Evolutionary conservation across 2,797 vertebrate species (phyloP).

Genomic region (Babyrousa celebensis): DNA sequence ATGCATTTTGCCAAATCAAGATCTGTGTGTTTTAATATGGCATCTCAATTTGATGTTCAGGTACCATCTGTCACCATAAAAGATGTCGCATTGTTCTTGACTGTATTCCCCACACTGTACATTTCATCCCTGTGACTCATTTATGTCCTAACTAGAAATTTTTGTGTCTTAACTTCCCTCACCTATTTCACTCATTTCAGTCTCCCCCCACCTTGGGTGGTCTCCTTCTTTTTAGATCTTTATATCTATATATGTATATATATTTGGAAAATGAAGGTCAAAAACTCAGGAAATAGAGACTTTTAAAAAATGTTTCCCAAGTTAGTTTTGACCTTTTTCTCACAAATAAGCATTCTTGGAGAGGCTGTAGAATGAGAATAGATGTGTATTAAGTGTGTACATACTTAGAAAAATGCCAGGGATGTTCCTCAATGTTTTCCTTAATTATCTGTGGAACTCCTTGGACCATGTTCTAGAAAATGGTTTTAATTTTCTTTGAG

Average conservation of each 20-base stretch:
- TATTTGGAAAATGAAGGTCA: neutral
- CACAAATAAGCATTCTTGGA: neutral
- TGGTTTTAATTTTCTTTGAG: slow-evolving; percentile 81
- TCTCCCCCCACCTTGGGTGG: too few relatives aligned
- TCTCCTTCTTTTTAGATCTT: neutral
- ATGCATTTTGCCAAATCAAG: slow-evolving; percentile 43
- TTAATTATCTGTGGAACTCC: slow-evolving; percentile 66
- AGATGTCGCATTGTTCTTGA: neutral
- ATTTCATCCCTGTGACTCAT: neutral
- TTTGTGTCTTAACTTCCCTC: neutral
- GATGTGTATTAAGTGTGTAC: neutral
- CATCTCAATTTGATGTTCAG: neutral
- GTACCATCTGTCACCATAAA: neutral
- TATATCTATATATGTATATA: neutral
- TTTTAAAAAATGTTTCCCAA: slow-evolving; percentile 35
- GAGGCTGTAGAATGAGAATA: neutral
- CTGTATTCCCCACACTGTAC: neutral
- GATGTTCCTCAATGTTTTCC: slow-evolving; percentile 60
- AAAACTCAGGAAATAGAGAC: neutral
- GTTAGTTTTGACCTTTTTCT: slow-evolving; percentile 59
- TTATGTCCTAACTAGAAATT: neutral
- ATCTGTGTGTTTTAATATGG: neutral
- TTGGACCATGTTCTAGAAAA: slow-evolving; percentile 75
- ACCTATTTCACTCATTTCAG: neutral
- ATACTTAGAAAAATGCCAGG: slow-evolving; percentile 56